Conservation (phyloP, 2,888 invertebrate genomes). For the Ectropis crepuscularia region DNA sequence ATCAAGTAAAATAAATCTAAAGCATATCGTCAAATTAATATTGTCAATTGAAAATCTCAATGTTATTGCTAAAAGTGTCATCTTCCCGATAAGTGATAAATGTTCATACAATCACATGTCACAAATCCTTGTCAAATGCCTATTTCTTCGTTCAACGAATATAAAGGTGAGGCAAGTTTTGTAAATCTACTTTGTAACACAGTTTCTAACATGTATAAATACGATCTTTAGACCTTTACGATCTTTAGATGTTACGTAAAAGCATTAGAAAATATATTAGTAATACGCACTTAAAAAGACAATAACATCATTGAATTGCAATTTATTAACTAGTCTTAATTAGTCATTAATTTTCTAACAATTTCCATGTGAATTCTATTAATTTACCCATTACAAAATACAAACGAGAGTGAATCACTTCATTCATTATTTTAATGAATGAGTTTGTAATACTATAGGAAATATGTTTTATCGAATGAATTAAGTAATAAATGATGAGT, state of each 20-base stretch:
- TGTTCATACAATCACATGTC: too few species aligned
- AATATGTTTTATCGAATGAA: conserved; percentile 16
- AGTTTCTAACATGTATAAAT: too few species aligned
- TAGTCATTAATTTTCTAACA: conserved; percentile 38
- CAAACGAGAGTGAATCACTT: conserved; percentile 41
- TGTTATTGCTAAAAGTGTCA: too few species aligned
- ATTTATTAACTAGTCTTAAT: conserved; percentile 29
- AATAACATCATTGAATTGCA: conserved; percentile 22
- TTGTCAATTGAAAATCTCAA: too few species aligned
- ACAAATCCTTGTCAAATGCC: too few species aligned
- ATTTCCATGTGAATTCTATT: conserved; percentile 37
- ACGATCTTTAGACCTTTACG: conserved; percentile 6
- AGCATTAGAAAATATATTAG: conserved; percentile 18
- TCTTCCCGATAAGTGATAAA: too few species aligned
- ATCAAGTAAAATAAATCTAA: too few species aligned
- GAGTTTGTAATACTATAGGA: conserved; percentile 29
- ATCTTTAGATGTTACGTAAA: conserved; percentile 10
- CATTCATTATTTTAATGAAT: conserved; percentile 35
- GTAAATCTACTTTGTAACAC: too few species aligned
- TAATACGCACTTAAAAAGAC: conserved; percentile 27
- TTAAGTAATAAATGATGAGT: conserved; percentile 15
- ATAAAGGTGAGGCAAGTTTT: too few species aligned
- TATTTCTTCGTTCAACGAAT: too few species aligned
- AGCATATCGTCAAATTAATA: too few species aligned
- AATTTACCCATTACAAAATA: conserved; percentile 28